Base-by-base conservation (phyloP, 2,888 invertebrate genomes). In the Parnassius glacialis region DNA sequence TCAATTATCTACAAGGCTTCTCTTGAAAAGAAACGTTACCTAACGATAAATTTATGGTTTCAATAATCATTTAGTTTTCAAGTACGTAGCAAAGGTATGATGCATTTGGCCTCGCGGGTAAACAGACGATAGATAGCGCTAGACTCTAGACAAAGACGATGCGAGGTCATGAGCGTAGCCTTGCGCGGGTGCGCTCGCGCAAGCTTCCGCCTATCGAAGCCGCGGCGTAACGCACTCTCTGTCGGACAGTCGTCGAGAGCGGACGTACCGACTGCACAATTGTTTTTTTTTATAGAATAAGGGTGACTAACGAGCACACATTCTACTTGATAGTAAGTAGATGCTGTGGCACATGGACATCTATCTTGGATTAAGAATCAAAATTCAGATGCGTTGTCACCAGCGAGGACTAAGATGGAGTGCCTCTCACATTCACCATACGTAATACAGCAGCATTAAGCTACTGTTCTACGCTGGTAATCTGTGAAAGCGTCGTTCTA, bases 91-190 rank as follows among this genome's bases (percentile, higher is more conserved):
- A 78, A 82, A 80, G 85, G 87, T 87, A 87, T 89, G 90, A 90
- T 89, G 88, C 87, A 89, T 90, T 87, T 79, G 90, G 85, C 90
- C 90, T 90, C 90, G 90, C 82, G 83, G 81, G 86, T 82, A 87
- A 87, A 89, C 87, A 87, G 87, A 85, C 87, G 85, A 76, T 88
- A 90, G 90, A 90, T 89, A 89, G 87, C 81, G 82, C 87, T 90
- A 90, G 90, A 90, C 81, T 81, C 87, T 90, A 90, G 90, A 90
- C 90, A 90, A 90, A 90, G 90, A 89, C 90, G 86, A 82, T 72
- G 88, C 90, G 90, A 90, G 90, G 90, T 90, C 90, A 90, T 83
- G 90, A 90, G 89, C 90, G 86, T 83, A 90, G 90, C 90, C 90
- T 90, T 90, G 90, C 83, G 87, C 87, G 86, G 84, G 87, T 84